These are phyloP conservation scores for Erythrolamprus reginae DNA, from an alignment of 2,113 vertebrate genomes.

Conservation along the genomic window DNA sequence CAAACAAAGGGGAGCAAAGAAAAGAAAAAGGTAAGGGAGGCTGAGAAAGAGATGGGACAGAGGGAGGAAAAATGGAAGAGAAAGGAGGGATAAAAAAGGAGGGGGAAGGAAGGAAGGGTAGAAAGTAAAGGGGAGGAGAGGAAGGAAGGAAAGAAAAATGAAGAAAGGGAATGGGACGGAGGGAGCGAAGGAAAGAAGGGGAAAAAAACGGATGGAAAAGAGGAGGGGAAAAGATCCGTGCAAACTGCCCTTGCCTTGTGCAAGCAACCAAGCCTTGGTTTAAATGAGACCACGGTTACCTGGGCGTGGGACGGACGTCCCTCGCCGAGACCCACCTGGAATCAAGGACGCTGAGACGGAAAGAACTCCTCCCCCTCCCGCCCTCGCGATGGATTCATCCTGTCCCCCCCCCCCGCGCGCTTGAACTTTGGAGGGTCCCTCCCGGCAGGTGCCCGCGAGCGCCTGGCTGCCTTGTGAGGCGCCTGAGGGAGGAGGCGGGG, in stretches of 20 bases:
- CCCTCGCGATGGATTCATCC: not conserved
- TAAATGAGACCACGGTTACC: not conserved
- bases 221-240: not conserved
- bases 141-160: no score
- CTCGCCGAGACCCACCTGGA: not conserved
- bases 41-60: not conserved
- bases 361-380: not conserved
- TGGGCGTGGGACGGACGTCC: not conserved
- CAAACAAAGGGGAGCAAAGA: not conserved
- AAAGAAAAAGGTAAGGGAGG: not conserved
- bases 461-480: not conserved
- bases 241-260: not conserved
- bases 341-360: not conserved
- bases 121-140: no score
- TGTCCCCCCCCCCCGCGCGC: not conserved
- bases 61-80: not conserved
- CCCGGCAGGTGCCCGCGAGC: not conserved
- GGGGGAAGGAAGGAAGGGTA: no score
- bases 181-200: not conserved
- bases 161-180: no score
- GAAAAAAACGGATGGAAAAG: not conserved
- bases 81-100: not conserved
- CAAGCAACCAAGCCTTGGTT: not conserved
- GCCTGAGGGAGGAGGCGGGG: not conserved
- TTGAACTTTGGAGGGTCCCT: not conserved